A percentile compares a stretch with the other conserved stretches of the same genome.
These are phyloP conservation scores for Tenualosa thibaudeaui DNA, from an alignment of 2,797 vertebrate species.

Conservation along the genomic window DNA sequence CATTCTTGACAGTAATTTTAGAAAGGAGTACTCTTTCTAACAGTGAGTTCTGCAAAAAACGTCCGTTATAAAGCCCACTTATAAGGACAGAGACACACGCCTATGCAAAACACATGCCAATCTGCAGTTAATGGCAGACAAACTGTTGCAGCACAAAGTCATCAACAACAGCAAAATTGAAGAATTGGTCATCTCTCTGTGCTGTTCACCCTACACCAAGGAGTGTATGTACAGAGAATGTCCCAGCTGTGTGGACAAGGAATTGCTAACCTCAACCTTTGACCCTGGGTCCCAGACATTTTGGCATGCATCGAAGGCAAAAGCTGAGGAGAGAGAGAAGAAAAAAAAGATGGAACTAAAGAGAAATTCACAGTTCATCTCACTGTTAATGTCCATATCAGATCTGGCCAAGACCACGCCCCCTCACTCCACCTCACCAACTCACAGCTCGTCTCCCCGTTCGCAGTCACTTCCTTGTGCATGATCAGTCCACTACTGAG, in stretches of 20 bases:
- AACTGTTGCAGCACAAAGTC: conserved; percentile 27
- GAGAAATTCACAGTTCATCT: conserved; percentile 30
- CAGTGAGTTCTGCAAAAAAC: conserved; percentile 18
- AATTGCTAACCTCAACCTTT: conserved; percentile 18
- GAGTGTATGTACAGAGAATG: conserved; percentile 33
- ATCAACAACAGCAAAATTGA: conserved; percentile 23
- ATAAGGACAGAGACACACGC: conserved; percentile 29
- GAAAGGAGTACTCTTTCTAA: not conserved
- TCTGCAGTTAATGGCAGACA: conserved; percentile 35
- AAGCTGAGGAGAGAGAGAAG: conserved; percentile 16
- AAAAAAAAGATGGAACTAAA: conserved; percentile 30
- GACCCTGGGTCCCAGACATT: conserved; percentile 30
- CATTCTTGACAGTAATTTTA: not conserved
- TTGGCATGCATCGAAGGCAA: conserved; percentile 18
- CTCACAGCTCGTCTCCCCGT: too few species aligned
- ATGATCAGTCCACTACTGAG: not conserved
- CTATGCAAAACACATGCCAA: conserved; percentile 36
- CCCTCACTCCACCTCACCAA: too few species aligned
- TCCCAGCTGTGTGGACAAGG: conserved; percentile 1
- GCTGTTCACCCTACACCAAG: conserved; percentile 9
- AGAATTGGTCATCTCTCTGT: conserved; percentile 26
- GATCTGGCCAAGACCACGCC: too few species aligned
- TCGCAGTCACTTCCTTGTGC: too few species aligned
- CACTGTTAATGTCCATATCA: too few species aligned
- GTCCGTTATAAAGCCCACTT: conserved; percentile 28